Conservation (phyloP, 2,888 invertebrate genomes). For the Drosophila affinis region DNA sequence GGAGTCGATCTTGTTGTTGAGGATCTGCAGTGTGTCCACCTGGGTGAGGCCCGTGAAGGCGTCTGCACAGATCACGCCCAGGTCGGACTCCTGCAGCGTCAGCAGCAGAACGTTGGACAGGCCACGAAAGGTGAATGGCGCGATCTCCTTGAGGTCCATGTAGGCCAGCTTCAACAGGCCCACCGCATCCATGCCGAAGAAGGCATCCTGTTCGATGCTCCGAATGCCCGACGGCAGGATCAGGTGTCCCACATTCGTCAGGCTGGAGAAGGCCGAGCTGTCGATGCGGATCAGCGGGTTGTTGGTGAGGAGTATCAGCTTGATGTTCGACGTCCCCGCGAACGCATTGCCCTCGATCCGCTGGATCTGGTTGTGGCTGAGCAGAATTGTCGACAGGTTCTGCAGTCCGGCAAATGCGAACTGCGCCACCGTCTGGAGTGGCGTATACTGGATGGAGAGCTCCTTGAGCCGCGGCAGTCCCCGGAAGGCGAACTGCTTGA, state of each 20-base stretch:
- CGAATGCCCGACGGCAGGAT: slow-evolving; percentile 92
- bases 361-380: slow-evolving; percentile 89
- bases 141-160: slow-evolving; percentile 91
- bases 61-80: slow-evolving; percentile 89
- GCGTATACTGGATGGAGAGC: slow-evolving; percentile 94
- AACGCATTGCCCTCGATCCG: slow-evolving; percentile 92
- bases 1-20: slow-evolving; percentile 93
- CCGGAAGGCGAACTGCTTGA: slow-evolving; percentile 93
- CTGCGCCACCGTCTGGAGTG: slow-evolving; percentile 90
- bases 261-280: slow-evolving; percentile 92
- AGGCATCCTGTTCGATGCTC: slow-evolving; percentile 91
- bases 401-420: slow-evolving; percentile 93
- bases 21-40: slow-evolving; percentile 89
- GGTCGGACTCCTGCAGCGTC: slow-evolving; percentile 92
- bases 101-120: slow-evolving; percentile 90
- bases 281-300: slow-evolving; percentile 93
- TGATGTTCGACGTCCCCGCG: slow-evolving; percentile 93
- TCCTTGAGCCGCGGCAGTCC: slow-evolving; percentile 91
- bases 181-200: slow-evolving; percentile 92
- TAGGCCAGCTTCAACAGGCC: slow-evolving; percentile 91
- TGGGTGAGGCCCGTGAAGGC: slow-evolving; percentile 91
- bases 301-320: slow-evolving; percentile 91
- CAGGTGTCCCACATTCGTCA: slow-evolving; percentile 92
- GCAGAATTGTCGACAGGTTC: slow-evolving; percentile 89
- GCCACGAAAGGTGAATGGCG: slow-evolving; percentile 90